phyloP scores from a whole-genome alignment of 2,888 invertebrate genomes.

The Stenolophus ochropezus region DNA sequence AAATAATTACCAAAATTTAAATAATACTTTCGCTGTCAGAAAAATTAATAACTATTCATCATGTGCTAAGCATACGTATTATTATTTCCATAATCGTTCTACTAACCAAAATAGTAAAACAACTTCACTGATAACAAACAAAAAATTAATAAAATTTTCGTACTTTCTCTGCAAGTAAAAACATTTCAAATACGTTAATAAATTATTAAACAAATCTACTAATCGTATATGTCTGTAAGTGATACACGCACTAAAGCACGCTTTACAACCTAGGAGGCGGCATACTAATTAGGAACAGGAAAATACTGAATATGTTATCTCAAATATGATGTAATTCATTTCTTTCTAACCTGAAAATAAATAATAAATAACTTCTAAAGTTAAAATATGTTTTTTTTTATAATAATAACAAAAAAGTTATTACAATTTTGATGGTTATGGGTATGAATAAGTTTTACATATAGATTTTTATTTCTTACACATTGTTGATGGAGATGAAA shows the following conservation, averaged over 20 bases:
- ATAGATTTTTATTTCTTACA: too few species aligned
- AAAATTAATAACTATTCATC: conserved; percentile 26
- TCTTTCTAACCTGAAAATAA: too few species aligned
- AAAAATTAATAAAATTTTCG: conserved; percentile 16
- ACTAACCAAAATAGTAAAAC: conserved; percentile 27
- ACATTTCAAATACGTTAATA: conserved; percentile 19
- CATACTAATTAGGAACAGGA: background rate
- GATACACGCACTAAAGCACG: conserved; percentile 13
- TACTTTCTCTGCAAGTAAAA: conserved; percentile 36
- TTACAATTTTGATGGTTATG: too few species aligned
- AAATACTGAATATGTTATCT: background rate
- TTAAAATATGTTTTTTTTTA: too few species aligned
- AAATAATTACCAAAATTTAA: conserved; percentile 15
- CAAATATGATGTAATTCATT: too few species aligned
- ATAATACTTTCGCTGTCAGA: conserved; percentile 25
- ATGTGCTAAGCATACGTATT: background rate
- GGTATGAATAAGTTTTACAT: too few species aligned
- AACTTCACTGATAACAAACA: conserved; percentile 16
- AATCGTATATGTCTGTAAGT: conserved; percentile 26
- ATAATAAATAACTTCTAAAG: too few species aligned
- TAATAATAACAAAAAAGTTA: too few species aligned
- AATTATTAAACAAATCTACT: conserved; percentile 28
- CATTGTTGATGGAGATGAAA: too few species aligned
- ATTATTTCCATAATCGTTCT: conserved; percentile 18
- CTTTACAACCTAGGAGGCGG: background rate